phyloP scores from a whole-genome alignment of 2,797 vertebrate species.

The Parauchenoglanis punctatus region DNA sequence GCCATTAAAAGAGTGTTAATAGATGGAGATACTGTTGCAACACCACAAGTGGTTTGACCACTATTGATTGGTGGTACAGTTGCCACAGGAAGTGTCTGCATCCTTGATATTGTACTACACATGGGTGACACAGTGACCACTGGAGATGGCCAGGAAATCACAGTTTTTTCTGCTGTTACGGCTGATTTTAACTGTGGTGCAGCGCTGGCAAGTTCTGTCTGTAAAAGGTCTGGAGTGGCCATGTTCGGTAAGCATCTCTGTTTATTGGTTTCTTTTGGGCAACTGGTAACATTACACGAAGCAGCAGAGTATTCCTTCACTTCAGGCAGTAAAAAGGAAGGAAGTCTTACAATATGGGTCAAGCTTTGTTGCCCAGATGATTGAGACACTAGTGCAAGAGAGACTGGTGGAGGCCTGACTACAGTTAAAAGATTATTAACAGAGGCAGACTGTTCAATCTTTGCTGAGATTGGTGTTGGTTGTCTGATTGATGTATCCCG shows the following conservation, averaged over 20 bases:
- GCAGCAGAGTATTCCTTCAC: slow-evolving; percentile 33
- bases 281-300: slow-evolving; percentile 19
- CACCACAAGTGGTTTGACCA: slow-evolving; percentile 67
- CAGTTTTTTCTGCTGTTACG: slow-evolving; percentile 57
- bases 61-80: slow-evolving; percentile 74
- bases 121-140: slow-evolving; percentile 66
- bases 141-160: slow-evolving; percentile 63
- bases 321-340: slow-evolving; percentile 39
- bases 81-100: slow-evolving; percentile 71
- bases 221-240: slow-evolving; percentile 49
- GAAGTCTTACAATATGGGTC: slow-evolving; percentile 37
- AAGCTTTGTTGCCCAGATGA: slow-evolving; percentile 37
- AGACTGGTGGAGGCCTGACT: slow-evolving; percentile 37
- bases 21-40: slow-evolving; percentile 61
- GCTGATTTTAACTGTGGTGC: slow-evolving; percentile 49
- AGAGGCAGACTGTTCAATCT: slow-evolving; percentile 28
- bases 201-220: slow-evolving; percentile 53
- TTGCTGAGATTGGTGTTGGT: slow-evolving; percentile 51
- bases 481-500: slow-evolving; percentile 57
- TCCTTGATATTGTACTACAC: slow-evolving; percentile 63
- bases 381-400: slow-evolving; percentile 43
- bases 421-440: slow-evolving; percentile 30
- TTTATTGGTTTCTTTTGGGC: slow-evolving; percentile 26
- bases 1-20: slow-evolving; percentile 61
- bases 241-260: slow-evolving; percentile 38